These are phyloP conservation scores for Acestrorhynchus altus DNA, from an alignment of 2,797 vertebrate genomes.

Conservation along the genomic window DNA sequence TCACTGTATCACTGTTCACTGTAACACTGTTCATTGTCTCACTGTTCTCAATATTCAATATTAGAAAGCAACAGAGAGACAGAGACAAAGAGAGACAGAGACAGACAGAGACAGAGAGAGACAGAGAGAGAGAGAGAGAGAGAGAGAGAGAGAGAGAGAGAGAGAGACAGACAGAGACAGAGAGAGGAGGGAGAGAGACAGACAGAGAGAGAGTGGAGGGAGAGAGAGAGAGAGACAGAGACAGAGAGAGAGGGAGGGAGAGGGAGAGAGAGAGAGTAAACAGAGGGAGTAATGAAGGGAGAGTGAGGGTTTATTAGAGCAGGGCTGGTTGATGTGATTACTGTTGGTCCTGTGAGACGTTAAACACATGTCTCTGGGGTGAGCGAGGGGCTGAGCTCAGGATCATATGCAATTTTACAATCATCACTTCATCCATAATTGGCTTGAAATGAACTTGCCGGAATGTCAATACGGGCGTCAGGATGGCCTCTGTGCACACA, in stretches of 20 bases:
- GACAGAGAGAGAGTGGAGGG: too few relatives aligned
- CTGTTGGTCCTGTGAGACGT: conserved; percentile 40
- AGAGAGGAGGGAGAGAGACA: conserved; percentile 41
- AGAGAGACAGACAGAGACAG: conserved; percentile 5
- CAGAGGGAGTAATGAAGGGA: conserved; percentile 49
- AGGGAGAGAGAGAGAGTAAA: conserved; percentile 1
- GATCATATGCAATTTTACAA: conserved; percentile 60
- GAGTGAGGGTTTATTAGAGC: conserved; percentile 47
- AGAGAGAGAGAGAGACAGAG: too few relatives aligned
- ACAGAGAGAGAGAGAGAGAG: not conserved
- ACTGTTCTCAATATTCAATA: too few relatives aligned
- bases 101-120: not conserved
- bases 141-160: not conserved
- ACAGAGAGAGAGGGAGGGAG: not conserved
- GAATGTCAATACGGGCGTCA: conserved; percentile 52
- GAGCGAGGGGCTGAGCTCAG: conserved; percentile 41
- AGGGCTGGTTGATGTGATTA: conserved; percentile 55
- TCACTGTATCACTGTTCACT: too few relatives aligned
- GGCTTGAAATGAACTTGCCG: conserved; percentile 53
- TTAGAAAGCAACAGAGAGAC: too few relatives aligned
- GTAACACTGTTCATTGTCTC: too few relatives aligned
- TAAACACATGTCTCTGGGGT: conserved; percentile 52
- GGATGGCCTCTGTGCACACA: conserved; percentile 25
- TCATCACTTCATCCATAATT: conserved; percentile 57
- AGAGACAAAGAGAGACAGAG: too few relatives aligned